A percentile compares a stretch with the other conserved stretches of the same genome.
Conservation (phyloP, 35 echinoderm and acorn worm species). For the Acanthaster planci region DNA sequence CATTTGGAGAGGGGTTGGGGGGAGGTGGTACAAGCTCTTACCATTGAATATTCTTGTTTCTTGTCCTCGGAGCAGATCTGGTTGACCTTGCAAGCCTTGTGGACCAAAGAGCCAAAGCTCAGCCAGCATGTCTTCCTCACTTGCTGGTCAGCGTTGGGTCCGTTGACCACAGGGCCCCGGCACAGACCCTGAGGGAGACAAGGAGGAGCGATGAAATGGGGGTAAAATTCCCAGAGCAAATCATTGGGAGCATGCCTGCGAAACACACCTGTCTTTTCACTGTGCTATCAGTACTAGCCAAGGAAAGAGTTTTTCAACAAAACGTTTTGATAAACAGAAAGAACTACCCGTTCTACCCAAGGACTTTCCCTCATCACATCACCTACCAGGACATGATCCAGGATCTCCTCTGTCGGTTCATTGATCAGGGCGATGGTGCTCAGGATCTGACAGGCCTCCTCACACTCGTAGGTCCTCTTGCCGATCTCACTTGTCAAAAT, state of each 20-base stretch:
- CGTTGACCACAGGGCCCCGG: background rate
- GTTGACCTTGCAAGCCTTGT: constrained; percentile 45
- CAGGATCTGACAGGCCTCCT: constrained; percentile 43
- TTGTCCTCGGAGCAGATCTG: constrained; percentile 8
- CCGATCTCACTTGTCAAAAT: constrained; percentile 27
- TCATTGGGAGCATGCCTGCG: background rate
- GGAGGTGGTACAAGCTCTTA: background rate
- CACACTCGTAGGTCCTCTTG: background rate
- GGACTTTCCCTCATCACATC: no score
- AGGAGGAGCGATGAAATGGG: no score
- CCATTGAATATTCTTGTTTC: background rate
- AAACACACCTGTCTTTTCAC: background rate
- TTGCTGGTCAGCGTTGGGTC: background rate
- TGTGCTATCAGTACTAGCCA: background rate
- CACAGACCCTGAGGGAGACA: background rate
- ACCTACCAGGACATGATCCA: constrained; percentile 43
- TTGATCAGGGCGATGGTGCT: constrained; percentile 45
- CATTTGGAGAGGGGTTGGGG: background rate
- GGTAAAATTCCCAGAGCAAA: background rate
- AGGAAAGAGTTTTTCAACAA: background rate
- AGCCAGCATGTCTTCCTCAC: constrained; percentile 57
- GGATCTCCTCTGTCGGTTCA: background rate
- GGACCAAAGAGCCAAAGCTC: constrained; percentile 43
- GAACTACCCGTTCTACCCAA: background rate
- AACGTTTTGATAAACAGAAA: background rate